These are phyloP conservation scores for Glomeris marginata DNA, from an alignment of 2,888 invertebrate genomes.

Conservation along the genomic window DNA sequence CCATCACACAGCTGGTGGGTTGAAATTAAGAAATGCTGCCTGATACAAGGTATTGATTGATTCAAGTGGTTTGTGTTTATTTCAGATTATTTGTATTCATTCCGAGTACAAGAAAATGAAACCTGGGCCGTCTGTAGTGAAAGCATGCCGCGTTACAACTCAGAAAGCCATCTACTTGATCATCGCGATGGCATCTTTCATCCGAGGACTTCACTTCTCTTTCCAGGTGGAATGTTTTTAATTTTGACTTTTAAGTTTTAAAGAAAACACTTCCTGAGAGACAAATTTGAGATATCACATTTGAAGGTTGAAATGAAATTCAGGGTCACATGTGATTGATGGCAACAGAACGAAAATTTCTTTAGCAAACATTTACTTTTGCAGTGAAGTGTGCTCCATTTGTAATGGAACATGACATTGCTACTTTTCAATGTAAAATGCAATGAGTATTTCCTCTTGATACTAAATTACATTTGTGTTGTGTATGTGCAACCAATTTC, in stretches of 20 bases:
- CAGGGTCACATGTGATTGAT: too few relatives aligned
- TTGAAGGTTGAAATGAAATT: too few relatives aligned
- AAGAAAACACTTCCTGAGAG: too few relatives aligned
- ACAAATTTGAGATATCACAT: too few relatives aligned
- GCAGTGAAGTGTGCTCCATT: too few relatives aligned
- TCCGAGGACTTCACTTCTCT: slow-evolving; percentile 77
- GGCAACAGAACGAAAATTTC: too few relatives aligned
- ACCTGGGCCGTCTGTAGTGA: slow-evolving; percentile 53
- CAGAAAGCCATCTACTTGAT: slow-evolving; percentile 79
- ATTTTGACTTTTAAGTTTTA: background rate
- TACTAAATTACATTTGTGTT: too few relatives aligned
- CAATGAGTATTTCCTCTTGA: too few relatives aligned
- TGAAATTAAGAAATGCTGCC: slow-evolving; percentile 29
- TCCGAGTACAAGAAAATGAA: slow-evolving; percentile 49
- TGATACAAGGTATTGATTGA: slow-evolving; percentile 50
- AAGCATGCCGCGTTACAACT: slow-evolving; percentile 72
- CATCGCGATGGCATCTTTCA: slow-evolving; percentile 66
- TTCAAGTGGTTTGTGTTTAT: slow-evolving; percentile 4
- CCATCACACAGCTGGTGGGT: slow-evolving; percentile 62
- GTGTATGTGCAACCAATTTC: too few relatives aligned
- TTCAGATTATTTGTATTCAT: slow-evolving; percentile 21
- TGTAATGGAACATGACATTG: too few relatives aligned
- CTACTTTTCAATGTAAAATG: too few relatives aligned
- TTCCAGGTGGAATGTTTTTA: slow-evolving; percentile 50
- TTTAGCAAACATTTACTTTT: too few relatives aligned